Conservation (phyloP, 2,797 vertebrate species). For the Fundulus diaphanus region DNA sequence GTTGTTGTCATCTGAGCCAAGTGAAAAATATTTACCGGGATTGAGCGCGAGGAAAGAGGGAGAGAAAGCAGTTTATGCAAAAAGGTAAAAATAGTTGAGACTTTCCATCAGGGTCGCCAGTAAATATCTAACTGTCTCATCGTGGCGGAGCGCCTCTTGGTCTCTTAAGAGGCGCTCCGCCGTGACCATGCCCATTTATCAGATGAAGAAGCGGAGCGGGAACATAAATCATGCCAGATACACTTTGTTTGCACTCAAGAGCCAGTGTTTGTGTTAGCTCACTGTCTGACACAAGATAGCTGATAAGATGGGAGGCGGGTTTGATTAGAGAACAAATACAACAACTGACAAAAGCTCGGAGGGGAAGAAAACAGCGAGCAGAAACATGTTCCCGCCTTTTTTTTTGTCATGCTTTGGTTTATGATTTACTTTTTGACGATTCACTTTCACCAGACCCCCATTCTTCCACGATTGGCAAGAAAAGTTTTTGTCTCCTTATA, state of each 20-base stretch:
- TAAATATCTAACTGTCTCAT: slow-evolving; percentile 32
- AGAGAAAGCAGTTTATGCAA: slow-evolving; percentile 55
- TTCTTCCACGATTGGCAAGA: not conserved
- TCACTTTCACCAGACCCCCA: not conserved
- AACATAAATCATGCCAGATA: not conserved
- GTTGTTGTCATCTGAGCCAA: slow-evolving; percentile 51
- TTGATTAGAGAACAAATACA: slow-evolving; percentile 17
- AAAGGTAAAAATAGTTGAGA: slow-evolving; percentile 52
- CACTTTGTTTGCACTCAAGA: slow-evolving; percentile 30
- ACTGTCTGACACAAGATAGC: slow-evolving; percentile 44
- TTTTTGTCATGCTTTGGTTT: not conserved
- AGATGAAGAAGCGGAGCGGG: slow-evolving; percentile 22
- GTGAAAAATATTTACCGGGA: slow-evolving; percentile 65
- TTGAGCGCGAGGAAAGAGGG: slow-evolving; percentile 30
- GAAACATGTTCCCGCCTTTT: slow-evolving; percentile 25
- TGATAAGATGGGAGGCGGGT: slow-evolving; percentile 16
- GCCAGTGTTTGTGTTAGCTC: slow-evolving; percentile 26
- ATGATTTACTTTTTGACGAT: not conserved
- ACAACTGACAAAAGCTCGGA: not conserved
- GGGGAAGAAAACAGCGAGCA: slow-evolving; percentile 2
- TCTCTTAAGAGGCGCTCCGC: not conserved
- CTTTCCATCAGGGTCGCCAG: slow-evolving; percentile 19
- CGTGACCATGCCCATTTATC: slow-evolving; percentile 17
- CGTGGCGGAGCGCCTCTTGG: not conserved
- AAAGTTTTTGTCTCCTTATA: not conserved